Percentiles rank a stretch among this genome's conserved stretches.
Evolutionary conservation across 2,797 vertebrate species (phyloP).

Genomic region (Notamacropus eugenii): DNA sequence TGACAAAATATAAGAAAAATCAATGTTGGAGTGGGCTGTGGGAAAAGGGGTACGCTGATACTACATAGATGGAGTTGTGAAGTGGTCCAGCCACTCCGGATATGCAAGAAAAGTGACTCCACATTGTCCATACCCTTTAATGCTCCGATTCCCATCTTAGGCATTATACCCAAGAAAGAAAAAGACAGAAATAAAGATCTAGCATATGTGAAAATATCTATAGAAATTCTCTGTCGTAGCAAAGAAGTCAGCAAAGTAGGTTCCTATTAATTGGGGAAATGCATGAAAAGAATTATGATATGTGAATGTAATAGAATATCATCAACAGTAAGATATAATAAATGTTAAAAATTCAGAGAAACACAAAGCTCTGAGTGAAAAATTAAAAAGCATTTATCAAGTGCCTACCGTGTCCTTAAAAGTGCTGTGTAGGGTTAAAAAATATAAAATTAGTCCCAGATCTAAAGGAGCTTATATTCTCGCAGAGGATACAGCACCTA

Average conservation of each 20-base stretch:
- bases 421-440: background rate
- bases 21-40: background rate
- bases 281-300: background rate
- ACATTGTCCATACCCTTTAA: background rate
- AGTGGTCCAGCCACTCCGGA: background rate
- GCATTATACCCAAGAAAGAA: background rate
- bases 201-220: background rate
- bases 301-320: background rate
- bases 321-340: background rate
- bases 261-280: background rate
- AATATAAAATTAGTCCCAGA: background rate
- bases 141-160: background rate
- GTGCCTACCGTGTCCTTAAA: background rate
- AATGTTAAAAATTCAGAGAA: background rate
- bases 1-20: background rate
- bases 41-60: background rate
- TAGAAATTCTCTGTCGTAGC: background rate
- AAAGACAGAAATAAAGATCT: background rate
- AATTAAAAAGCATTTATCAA: background rate
- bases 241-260: background rate
- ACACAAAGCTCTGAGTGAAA: background rate
- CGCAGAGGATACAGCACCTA: background rate
- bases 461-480: background rate
- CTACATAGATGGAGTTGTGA: background rate
- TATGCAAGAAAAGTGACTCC: background rate